Conservation (phyloP, 1,140 invertebrate species). For the Drosophila nannoptera region DNA sequence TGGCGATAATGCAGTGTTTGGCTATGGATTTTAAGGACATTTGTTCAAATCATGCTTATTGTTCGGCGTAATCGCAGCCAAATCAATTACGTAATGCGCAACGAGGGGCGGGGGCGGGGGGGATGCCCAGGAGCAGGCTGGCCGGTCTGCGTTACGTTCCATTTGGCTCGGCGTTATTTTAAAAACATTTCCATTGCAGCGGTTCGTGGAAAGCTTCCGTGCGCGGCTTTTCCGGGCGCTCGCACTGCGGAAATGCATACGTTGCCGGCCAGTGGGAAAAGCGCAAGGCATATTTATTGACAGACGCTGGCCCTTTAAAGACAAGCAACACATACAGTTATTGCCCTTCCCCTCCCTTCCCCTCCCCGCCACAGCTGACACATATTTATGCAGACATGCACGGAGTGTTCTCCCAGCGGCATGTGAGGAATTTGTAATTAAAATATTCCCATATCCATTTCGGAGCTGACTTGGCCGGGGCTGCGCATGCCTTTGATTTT, state of each 20-base stretch:
- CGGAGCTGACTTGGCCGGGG: slow-evolving; percentile 4
- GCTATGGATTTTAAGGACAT: slow-evolving; percentile 55
- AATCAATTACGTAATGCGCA: slow-evolving; percentile 65
- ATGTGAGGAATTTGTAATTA: slow-evolving; percentile 71
- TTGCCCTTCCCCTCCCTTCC: neutral
- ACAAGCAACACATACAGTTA: slow-evolving; percentile 16
- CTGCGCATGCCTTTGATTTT: neutral
- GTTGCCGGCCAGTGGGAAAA: slow-evolving; percentile 20
- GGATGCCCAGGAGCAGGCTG: neutral
- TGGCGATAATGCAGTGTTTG: slow-evolving; percentile 64
- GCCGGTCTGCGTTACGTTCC: slow-evolving; percentile 5
- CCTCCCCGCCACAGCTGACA: slow-evolving; percentile 11
- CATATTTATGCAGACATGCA: slow-evolving; percentile 48
- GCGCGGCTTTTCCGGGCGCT: slow-evolving; percentile 36
- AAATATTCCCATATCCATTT: slow-evolving; percentile 47
- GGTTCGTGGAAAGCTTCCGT: slow-evolving; percentile 18
- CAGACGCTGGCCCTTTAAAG: slow-evolving; percentile 37
- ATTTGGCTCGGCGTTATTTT: slow-evolving; percentile 34
- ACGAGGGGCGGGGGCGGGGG: too few species aligned
- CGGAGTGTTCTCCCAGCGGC: slow-evolving; percentile 34
- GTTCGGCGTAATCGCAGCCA: slow-evolving; percentile 54
- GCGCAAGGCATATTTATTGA: slow-evolving; percentile 60
- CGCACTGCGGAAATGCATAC: slow-evolving; percentile 51
- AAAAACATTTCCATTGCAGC: slow-evolving; percentile 38
- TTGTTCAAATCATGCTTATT: slow-evolving; percentile 56